Evolutionary conservation across 2,113 vertebrate species (phyloP).

Genomic region (Sitta europaea): DNA sequence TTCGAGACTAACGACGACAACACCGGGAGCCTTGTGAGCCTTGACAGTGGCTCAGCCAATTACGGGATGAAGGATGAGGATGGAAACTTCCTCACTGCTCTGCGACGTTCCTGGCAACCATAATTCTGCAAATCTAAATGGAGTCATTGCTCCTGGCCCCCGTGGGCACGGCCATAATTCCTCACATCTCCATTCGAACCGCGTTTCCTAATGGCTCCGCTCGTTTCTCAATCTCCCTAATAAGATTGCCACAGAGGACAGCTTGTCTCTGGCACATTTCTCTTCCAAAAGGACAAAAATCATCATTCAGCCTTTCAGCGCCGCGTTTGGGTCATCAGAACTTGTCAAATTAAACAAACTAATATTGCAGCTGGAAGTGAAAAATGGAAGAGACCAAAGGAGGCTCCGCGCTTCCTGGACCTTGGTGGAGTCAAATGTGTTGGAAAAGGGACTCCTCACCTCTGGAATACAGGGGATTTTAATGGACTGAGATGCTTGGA

Average conservation of each 20-base stretch:
- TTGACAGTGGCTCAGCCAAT: constrained; percentile 50
- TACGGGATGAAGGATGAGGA: constrained; percentile 29
- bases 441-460: background rate
- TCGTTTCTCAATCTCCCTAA: constrained; percentile 55
- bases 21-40: constrained; percentile 11
- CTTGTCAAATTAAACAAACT: constrained; percentile 53
- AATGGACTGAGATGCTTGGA: background rate
- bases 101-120: background rate
- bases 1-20: constrained; percentile 32
- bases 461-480: background rate
- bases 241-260: constrained; percentile 24
- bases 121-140: constrained; percentile 41
- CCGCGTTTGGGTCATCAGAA: background rate
- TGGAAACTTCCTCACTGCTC: background rate
- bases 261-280: constrained; percentile 16
- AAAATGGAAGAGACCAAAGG: background rate
- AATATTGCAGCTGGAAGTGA: constrained; percentile 9
- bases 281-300: constrained; percentile 37
- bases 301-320: constrained; percentile 19
- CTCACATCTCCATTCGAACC: constrained; percentile 22
- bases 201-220: constrained; percentile 4
- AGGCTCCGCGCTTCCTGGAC: background rate
- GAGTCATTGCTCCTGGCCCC: constrained; percentile 20
- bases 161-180: constrained; percentile 33
- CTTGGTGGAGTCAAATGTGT: background rate